phyloP scores from a whole-genome alignment of 2,888 invertebrate species.

The Polymixis lichenea region DNA sequence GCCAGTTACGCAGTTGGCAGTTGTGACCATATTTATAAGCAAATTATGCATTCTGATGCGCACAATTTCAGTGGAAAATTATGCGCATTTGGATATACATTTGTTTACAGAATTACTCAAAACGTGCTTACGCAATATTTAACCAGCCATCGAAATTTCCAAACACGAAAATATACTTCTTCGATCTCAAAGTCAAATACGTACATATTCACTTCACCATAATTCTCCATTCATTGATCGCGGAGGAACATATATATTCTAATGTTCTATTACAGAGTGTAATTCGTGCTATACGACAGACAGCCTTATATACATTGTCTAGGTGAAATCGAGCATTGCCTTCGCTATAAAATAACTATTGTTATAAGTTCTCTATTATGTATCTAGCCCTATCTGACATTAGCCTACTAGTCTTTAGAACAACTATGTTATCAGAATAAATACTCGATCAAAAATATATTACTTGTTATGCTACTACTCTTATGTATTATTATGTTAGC shows the following conservation, averaged over 20 bases:
- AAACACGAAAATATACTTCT: background rate
- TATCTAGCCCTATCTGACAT: conserved; percentile 22
- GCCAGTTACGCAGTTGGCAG: too few species aligned
- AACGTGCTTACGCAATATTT: background rate
- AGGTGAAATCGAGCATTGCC: background rate
- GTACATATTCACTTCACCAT: background rate
- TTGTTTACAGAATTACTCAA: background rate
- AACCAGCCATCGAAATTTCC: background rate
- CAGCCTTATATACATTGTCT: background rate
- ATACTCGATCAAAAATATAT: conserved; percentile 11
- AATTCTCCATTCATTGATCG: background rate
- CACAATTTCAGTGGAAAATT: background rate
- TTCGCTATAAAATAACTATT: background rate
- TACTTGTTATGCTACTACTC: conserved; percentile 14
- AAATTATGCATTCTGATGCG: background rate
- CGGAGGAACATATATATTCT: background rate
- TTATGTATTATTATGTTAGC: too few species aligned
- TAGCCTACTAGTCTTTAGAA: conserved; percentile 21
- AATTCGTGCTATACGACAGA: too few species aligned
- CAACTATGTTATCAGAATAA: conserved; percentile 32
- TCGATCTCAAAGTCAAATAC: background rate
- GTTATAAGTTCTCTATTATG: background rate
- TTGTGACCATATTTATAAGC: too few species aligned
- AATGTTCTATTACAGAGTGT: background rate
- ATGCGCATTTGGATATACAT: background rate